These are phyloP conservation scores for Aptenodytes patagonicus DNA, from an alignment of 2,113 vertebrate species.

Conservation along the genomic window DNA sequence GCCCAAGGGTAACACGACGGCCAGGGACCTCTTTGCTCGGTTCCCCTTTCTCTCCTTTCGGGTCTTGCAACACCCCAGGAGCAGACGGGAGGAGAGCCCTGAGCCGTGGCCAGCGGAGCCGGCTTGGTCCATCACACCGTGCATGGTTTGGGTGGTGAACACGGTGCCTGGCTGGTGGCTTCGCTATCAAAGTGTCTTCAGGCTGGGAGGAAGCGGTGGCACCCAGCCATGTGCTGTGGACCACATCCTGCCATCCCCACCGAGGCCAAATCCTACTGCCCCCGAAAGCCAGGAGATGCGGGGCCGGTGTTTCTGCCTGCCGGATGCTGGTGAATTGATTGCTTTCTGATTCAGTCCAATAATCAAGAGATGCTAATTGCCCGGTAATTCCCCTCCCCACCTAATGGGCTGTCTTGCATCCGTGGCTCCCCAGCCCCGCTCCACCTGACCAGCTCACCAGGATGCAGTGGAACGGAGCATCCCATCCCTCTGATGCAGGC, in stretches of 20 bases:
- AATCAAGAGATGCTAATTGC: constrained; percentile 6
- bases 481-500: fast-evolving
- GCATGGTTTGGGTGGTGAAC: neutral
- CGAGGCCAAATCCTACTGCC: neutral
- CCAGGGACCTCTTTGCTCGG: neutral
- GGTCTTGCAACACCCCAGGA: neutral
- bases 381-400: neutral
- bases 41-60: neutral
- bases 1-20: neutral
- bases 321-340: neutral
- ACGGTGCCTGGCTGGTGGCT: neutral
- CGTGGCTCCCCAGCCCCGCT: neutral
- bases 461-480: neutral
- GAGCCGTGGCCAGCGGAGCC: fast-evolving
- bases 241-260: neutral
- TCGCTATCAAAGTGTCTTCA: neutral
- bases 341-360: constrained; percentile 18
- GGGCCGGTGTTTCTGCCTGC: neutral
- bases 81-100: neutral
- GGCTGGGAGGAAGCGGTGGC: neutral
- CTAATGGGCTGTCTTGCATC: neutral
- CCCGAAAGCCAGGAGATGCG: fast-evolving
- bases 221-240: neutral
- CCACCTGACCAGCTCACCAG: neutral
- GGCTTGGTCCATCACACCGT: neutral